phyloP scores from a whole-genome alignment of 2,113 vertebrate species.

The Micromys minutus region DNA sequence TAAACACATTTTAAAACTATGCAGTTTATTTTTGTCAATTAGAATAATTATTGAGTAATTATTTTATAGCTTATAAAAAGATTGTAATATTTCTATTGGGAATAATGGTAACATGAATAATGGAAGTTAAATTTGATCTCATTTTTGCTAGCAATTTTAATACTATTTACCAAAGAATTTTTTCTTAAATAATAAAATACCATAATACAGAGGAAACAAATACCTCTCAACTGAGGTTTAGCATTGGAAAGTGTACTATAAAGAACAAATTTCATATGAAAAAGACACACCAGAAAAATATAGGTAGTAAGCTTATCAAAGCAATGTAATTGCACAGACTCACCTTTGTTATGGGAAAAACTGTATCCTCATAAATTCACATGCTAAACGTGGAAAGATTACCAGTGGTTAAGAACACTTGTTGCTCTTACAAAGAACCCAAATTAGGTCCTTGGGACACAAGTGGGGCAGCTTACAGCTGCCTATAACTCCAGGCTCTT shows the following conservation, averaged over 20 bases:
- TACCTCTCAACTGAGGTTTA: background rate
- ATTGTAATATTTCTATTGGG: background rate
- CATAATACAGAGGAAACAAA: background rate
- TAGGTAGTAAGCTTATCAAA: background rate
- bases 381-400: background rate
- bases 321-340: background rate
- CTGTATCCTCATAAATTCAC: background rate
- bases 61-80: background rate
- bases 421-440: background rate
- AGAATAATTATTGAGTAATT: background rate
- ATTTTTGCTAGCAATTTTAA: background rate
- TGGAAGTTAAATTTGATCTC: background rate
- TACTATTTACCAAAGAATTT: background rate
- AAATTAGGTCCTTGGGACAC: background rate
- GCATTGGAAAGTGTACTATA: background rate
- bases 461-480: background rate
- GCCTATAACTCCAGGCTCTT: background rate
- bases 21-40: background rate
- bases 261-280: background rate
- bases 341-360: background rate
- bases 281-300: background rate
- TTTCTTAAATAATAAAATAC: background rate
- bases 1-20: background rate
- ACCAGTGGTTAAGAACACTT: background rate
- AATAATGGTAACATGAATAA: background rate